Base-by-base conservation (phyloP, 2,797 vertebrate species). In the Poliocrania exsul region DNA sequence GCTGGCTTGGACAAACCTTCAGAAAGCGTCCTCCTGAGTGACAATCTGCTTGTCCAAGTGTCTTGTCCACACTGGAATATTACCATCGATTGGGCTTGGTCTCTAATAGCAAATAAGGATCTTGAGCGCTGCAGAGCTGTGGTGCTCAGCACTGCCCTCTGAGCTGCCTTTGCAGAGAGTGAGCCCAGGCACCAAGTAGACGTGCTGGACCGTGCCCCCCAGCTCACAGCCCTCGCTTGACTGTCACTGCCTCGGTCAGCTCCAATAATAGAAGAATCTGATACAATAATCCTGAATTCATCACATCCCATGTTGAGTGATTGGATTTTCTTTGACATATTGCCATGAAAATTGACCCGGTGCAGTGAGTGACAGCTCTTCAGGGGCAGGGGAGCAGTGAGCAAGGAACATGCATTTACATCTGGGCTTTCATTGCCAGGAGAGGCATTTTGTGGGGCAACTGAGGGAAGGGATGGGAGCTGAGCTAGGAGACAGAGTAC, bases 261-360 rank as follows among this genome's bases (percentile, higher is more conserved):
- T 89, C 72, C 3, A 16, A 65, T 90, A 93, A 93, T 58, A 92
- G 89, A 91, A 94, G 92, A 91, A 83, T 29, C 44, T 89, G 93
- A 93, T 95, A 92, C 71, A 93, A 95, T 97, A 96, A 96, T 96
- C 91, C 84, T 46, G 72, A 69, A 69, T 91, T 96, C 94, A 93
- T 91, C 87, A 83, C 89, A 91, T 86, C 75, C 54, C 54, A 74
- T 78, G 94, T 70, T 87, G 85, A 96, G 91, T 94, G 96, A 97
- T 91, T 95, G 96, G 89, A 97, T 96, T 95, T 95, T 88, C 91
- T 95, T 91, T 96, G 95, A 97, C 96, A 95, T 96, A 94, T 88
- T 72, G 92, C 92, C 89, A 79, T 93, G 91, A 95, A 92, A 96
- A 94, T 94, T 91, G 96, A 92, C 86, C 93, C 53, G 24, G 72